Percentiles rank a stretch among this genome's conserved stretches.
Conservation (phyloP, 2,888 invertebrate species). For the Cephus spinipes region DNA sequence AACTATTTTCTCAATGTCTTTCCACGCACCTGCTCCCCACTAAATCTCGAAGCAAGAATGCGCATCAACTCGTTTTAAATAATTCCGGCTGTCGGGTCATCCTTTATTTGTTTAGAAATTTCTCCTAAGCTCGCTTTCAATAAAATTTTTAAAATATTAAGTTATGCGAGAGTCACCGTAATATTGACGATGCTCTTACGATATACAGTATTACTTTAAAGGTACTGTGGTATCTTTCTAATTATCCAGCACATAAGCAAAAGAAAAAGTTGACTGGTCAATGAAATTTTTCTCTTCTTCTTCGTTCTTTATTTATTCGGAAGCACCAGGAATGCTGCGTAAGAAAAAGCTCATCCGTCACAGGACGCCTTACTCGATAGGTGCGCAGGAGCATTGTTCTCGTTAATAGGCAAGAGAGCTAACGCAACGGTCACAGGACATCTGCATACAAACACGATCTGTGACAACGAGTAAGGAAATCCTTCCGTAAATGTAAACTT, state of each 20-base stretch:
- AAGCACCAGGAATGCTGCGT: background rate
- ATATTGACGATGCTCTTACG: background rate
- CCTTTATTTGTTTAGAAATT: background rate
- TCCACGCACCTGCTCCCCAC: background rate
- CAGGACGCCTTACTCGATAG: background rate
- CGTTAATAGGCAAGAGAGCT: constrained; percentile 30
- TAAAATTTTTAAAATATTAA: background rate
- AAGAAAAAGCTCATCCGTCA: background rate
- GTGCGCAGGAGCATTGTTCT: constrained; percentile 36
- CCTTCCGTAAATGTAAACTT: constrained; percentile 55
- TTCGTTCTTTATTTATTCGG: background rate
- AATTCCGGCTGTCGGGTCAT: background rate
- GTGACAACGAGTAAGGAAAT: constrained; percentile 53
- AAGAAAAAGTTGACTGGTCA: background rate
- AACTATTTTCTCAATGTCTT: constrained; percentile 5
- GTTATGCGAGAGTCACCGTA: background rate
- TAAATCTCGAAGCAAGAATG: background rate
- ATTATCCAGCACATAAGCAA: background rate
- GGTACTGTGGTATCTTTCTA: background rate
- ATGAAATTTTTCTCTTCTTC: background rate
- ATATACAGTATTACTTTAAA: background rate
- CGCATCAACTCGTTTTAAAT: background rate
- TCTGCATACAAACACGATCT: constrained; percentile 50
- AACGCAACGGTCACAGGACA: constrained; percentile 38
- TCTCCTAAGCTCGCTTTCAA: background rate